These are phyloP conservation scores for Anastrepha ludens DNA, from an alignment of 1,140 invertebrate genomes.

Conservation along the genomic window DNA sequence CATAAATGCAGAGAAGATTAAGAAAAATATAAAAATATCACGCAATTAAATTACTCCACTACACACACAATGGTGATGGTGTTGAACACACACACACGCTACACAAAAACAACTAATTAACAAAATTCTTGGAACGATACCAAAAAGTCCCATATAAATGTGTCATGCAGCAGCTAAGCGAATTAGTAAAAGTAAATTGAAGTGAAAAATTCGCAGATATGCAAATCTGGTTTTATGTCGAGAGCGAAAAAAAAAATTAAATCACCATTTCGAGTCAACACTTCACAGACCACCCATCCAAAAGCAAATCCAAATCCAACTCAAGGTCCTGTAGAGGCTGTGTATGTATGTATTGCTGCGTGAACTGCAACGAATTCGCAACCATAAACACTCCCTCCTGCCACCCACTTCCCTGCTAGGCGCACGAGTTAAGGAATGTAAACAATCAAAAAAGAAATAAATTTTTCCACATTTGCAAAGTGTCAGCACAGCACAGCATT, in stretches of 20 bases:
- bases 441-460: constrained; percentile 61
- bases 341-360: neutral
- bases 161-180: neutral
- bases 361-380: constrained; percentile 34
- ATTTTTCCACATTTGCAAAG: constrained; percentile 53
- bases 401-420: constrained; percentile 17
- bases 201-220: neutral
- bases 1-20: neutral
- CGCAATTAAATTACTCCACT: constrained; percentile 13
- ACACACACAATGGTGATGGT: constrained; percentile 59
- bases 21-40: neutral
- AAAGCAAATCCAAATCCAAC: neutral
- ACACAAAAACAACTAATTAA: constrained; percentile 51
- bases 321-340: neutral
- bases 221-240: neutral
- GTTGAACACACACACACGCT: constrained; percentile 63
- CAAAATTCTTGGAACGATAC: neutral
- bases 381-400: neutral
- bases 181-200: neutral
- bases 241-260: neutral
- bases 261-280: neutral
- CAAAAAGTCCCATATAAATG: neutral
- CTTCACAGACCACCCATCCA: neutral
- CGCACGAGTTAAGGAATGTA: constrained; percentile 45
- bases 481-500: constrained; percentile 47